Conservation (phyloP, 2,113 vertebrate species). For the Hippoglossus stenolepis region DNA sequence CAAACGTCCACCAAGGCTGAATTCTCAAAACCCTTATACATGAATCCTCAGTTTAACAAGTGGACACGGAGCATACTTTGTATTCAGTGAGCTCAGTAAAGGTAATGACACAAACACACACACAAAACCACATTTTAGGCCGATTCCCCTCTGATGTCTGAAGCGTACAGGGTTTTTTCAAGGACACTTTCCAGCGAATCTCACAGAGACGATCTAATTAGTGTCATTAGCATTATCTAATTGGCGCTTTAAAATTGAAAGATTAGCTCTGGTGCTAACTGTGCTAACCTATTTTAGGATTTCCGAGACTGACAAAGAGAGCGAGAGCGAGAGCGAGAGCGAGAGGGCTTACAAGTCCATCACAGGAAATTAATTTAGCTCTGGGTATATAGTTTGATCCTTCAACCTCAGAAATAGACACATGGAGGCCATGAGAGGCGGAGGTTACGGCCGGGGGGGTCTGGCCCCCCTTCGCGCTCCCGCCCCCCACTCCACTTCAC, state of each 20-base stretch:
- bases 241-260: constrained; percentile 63
- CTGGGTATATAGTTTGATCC: constrained; percentile 41
- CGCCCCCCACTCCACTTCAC: constrained; percentile 36
- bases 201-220: constrained; percentile 71
- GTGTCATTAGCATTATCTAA: constrained; percentile 67
- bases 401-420: constrained; percentile 63
- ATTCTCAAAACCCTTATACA: constrained; percentile 14
- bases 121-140: constrained; percentile 4
- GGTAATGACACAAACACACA: neutral
- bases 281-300: constrained; percentile 62
- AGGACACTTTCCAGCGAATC: constrained; percentile 50
- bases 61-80: neutral
- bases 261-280: constrained; percentile 51
- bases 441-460: neutral
- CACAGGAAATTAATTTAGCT: constrained; percentile 13
- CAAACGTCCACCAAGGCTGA: neutral
- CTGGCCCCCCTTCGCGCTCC: constrained; percentile 22
- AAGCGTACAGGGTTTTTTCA: constrained; percentile 36
- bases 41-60: constrained; percentile 10
- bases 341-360: constrained; percentile 3
- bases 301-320: constrained; percentile 5
- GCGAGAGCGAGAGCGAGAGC: too few relatives aligned
- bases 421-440: constrained; percentile 31
- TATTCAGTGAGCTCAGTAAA: constrained; percentile 4
- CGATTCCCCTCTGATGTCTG: constrained; percentile 19